Conservation (phyloP, 2,113 vertebrate species). For the Hemiprocne comata region DNA sequence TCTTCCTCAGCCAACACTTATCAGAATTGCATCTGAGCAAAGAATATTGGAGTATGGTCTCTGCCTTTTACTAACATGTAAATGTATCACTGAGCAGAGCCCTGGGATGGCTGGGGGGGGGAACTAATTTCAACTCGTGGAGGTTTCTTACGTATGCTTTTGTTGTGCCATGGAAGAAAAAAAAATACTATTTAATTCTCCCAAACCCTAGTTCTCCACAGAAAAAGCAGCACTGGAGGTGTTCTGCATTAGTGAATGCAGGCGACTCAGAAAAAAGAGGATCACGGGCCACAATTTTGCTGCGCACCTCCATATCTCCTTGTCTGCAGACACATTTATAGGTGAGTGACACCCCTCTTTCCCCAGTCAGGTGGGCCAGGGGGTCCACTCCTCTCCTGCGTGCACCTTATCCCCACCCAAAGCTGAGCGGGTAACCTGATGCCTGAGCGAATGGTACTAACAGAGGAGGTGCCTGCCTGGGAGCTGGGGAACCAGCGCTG, state of each 20-base stretch:
- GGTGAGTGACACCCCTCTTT: neutral
- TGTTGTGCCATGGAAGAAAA: neutral
- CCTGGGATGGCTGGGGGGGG: fast-evolving
- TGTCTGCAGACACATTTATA: neutral
- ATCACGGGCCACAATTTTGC: neutral
- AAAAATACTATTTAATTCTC: neutral
- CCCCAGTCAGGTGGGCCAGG: neutral
- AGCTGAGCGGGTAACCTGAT: neutral
- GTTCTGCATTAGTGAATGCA: neutral
- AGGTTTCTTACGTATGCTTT: neutral
- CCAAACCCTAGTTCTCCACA: neutral
- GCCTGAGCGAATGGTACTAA: neutral
- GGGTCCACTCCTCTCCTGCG: neutral
- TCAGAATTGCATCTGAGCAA: neutral
- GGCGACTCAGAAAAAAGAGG: neutral
- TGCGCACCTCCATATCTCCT: neutral
- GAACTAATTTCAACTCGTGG: neutral
- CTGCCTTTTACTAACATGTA: neutral
- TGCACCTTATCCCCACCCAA: neutral
- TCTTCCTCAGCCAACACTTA: neutral
- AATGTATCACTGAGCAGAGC: neutral
- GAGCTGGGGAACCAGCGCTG: neutral
- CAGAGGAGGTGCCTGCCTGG: neutral
- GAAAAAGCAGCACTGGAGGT: neutral
- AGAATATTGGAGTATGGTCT: neutral